Percentiles rank a stretch among this genome's conserved stretches.
These are phyloP conservation scores for Spilosoma lubricipeda DNA, from an alignment of 2,888 invertebrate species.

Conservation along the genomic window DNA sequence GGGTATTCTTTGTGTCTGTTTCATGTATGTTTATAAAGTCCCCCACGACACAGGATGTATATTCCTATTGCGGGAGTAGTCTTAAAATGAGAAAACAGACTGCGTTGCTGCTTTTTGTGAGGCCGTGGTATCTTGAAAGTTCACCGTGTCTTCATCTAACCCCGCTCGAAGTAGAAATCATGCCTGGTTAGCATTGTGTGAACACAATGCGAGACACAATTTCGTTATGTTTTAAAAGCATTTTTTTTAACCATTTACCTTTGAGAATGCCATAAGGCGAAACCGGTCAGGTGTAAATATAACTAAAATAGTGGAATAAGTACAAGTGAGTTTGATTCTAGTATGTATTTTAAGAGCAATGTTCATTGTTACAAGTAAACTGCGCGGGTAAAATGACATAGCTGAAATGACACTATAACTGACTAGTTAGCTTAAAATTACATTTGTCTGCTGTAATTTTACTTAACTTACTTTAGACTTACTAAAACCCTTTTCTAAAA, in stretches of 20 bases:
- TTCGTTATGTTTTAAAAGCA: slow-evolving; percentile 9
- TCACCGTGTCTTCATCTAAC: not conserved
- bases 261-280: no score
- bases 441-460: not conserved
- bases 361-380: slow-evolving; percentile 9
- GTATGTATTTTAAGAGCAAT: no score
- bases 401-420: not conserved
- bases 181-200: not conserved
- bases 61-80: no score
- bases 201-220: slow-evolving; percentile 18
- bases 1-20: no score
- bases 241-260: no score
- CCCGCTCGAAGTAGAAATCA: not conserved
- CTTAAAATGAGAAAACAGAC: no score
- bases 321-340: no score
- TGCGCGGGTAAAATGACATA: not conserved
- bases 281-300: no score
- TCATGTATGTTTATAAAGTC: no score
- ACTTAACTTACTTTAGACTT: not conserved
- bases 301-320: no score
- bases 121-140: not conserved
- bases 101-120: no score
- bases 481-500: not conserved
- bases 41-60: no score
- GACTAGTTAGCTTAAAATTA: not conserved